These are phyloP conservation scores for Ectropis grisescens DNA, from an alignment of 1,140 invertebrate species.

Conservation along the genomic window DNA sequence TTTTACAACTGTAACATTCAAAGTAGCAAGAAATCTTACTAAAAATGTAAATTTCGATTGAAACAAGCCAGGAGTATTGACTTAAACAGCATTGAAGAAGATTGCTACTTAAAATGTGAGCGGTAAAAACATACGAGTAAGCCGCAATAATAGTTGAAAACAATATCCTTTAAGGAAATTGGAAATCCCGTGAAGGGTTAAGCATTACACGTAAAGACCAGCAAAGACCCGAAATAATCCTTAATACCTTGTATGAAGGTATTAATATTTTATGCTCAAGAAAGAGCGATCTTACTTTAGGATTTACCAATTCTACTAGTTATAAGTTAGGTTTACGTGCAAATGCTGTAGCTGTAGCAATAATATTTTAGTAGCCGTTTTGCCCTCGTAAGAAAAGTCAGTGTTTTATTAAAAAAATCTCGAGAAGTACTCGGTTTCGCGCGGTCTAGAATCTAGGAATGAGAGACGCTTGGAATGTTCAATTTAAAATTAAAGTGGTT, in stretches of 20 bases:
- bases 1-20: too few relatives aligned
- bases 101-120: too few relatives aligned
- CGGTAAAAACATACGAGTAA: too few relatives aligned
- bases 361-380: slow-evolving; percentile 64
- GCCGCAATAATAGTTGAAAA: too few relatives aligned
- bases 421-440: slow-evolving; percentile 65
- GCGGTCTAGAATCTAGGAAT: slow-evolving; percentile 25
- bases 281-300: slow-evolving; percentile 28
- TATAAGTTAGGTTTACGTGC: slow-evolving; percentile 61
- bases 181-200: too few relatives aligned
- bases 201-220: slow-evolving; percentile 26
- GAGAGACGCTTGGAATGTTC: slow-evolving; percentile 42
- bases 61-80: too few relatives aligned
- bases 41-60: too few relatives aligned
- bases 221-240: slow-evolving; percentile 18
- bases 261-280: slow-evolving; percentile 35
- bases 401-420: slow-evolving; percentile 66
- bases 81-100: too few relatives aligned
- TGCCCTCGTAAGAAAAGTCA: slow-evolving; percentile 53
- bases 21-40: too few relatives aligned
- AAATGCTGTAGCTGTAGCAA: slow-evolving; percentile 63
- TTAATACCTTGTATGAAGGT: slow-evolving; percentile 24
- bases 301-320: slow-evolving; percentile 63
- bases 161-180: slow-evolving; percentile 3
- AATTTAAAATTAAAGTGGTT: too few relatives aligned